Conservation (phyloP, 2,113 vertebrate species). For the Promerops cafer region DNA sequence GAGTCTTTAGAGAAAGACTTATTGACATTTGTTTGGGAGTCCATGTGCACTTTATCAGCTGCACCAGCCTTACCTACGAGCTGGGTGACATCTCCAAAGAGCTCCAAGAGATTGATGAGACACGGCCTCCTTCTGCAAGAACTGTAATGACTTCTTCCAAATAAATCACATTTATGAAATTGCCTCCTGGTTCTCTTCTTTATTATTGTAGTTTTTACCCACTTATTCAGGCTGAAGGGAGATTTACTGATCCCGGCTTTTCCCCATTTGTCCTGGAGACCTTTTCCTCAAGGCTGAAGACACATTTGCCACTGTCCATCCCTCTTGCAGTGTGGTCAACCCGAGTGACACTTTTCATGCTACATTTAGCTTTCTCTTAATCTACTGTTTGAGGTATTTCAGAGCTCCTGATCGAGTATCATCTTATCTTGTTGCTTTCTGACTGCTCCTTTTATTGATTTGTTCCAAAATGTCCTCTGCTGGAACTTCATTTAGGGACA, state of each 20-base stretch:
- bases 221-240: conserved; percentile 16
- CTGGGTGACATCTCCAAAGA: conserved; percentile 38
- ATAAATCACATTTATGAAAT: conserved; percentile 65
- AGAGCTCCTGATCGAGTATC: conserved; percentile 41
- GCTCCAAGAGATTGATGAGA: conserved; percentile 43
- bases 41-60: conserved; percentile 1
- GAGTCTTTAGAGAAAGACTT: conserved; percentile 42
- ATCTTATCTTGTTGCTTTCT: conserved; percentile 47
- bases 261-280: conserved; percentile 14
- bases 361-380: conserved; percentile 58
- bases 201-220: conserved; percentile 50
- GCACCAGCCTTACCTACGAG: conserved; percentile 42
- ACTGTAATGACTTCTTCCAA: conserved; percentile 49
- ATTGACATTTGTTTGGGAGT: conserved; percentile 49
- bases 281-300: conserved; percentile 58
- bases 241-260: conserved; percentile 22
- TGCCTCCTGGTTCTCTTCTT: conserved; percentile 22
- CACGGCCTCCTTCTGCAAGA: conserved; percentile 31
- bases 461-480: conserved; percentile 47
- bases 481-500: conserved; percentile 61
- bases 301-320: conserved; percentile 21
- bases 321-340: conserved; percentile 28
- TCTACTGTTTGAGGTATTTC: conserved; percentile 42
- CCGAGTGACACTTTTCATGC: conserved; percentile 34
- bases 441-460: conserved; percentile 47